These are phyloP conservation scores for Bos javanicus DNA, from an alignment of 2,113 vertebrate genomes.

Conservation along the genomic window DNA sequence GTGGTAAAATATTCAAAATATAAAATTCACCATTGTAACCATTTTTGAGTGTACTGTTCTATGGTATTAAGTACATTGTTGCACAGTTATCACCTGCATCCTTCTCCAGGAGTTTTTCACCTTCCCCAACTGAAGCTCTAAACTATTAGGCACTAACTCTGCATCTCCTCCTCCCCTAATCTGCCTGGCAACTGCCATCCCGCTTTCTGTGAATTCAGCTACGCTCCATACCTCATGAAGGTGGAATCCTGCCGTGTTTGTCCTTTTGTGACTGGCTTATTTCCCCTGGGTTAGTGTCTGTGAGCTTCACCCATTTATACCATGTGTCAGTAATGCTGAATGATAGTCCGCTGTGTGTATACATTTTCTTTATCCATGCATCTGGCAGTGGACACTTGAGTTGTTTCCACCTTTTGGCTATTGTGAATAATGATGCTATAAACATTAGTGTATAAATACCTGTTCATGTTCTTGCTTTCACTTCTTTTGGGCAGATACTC, in stretches of 20 bases:
- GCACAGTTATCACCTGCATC: background rate
- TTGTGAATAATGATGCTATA: background rate
- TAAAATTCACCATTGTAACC: background rate
- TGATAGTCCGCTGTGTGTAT: background rate
- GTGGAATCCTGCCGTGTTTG: background rate
- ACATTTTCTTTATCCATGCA: background rate
- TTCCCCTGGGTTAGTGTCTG: background rate
- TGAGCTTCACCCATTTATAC: background rate
- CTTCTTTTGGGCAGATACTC: background rate
- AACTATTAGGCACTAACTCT: background rate
- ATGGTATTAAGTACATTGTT: background rate
- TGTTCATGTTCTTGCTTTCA: background rate
- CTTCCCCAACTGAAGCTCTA: background rate
- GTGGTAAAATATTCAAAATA: background rate
- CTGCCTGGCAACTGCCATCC: background rate
- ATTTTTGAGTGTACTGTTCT: background rate
- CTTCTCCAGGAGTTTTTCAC: background rate
- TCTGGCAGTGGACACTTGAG: background rate
- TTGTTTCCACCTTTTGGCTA: background rate
- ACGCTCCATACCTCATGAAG: no score
- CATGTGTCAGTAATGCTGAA: background rate
- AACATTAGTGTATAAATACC: background rate
- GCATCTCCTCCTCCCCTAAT: rapidly evolving
- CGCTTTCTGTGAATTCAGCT: background rate
- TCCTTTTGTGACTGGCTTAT: background rate